Base-by-base conservation (phyloP, 2,113 vertebrate species). In the Ochotona princeps region DNA sequence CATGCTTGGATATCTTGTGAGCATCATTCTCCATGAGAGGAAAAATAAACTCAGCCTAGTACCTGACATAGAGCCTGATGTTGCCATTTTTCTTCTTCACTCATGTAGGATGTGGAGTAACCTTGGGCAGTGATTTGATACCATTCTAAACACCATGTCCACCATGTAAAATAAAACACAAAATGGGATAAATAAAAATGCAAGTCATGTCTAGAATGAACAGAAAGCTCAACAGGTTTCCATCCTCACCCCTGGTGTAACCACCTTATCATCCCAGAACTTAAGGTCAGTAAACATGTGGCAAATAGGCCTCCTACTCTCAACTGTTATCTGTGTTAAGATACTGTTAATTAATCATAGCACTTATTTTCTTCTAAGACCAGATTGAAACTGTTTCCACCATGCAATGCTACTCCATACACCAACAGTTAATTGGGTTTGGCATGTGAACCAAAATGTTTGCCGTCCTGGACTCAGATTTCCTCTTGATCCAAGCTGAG, bases 391-490 rank as follows among this genome's bases (percentile, higher is more conserved):
- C 44, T 76, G 18, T 89, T 87, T 89, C 38, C 82, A 89, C 69
- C 87, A n/a, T 47, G 74, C 4, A 49, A 21, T 60, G 38, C 9
- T 47, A 28, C n/a, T 80, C 32, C n/a, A 76, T 81, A 85, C 1
- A 32, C 14, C 73, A 91, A 30, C 67, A 89, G 44, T 10, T 95
- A 73, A 87, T 84, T 82, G n/a, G 65, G 65, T 23, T n/a, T 82
- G 14, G 32, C 85, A 81, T 61, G 38, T 86, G 61, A 89, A 69
- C 38, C 78, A 23, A 93, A 83, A 93, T 91, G 79, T 80, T 84
- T 94, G 57, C 51, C 73, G 82, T 35, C 30, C 67, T 66, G 63
- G 60, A 26, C 57, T 96, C 80, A 91, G 86, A 92, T 95, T 83
- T 89, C 80, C 18, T 93, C 72, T 32, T 54, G 44, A 91, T 89